Base-by-base conservation (phyloP, 2,113 vertebrate species). In the Hymenochirus boettgeri region DNA sequence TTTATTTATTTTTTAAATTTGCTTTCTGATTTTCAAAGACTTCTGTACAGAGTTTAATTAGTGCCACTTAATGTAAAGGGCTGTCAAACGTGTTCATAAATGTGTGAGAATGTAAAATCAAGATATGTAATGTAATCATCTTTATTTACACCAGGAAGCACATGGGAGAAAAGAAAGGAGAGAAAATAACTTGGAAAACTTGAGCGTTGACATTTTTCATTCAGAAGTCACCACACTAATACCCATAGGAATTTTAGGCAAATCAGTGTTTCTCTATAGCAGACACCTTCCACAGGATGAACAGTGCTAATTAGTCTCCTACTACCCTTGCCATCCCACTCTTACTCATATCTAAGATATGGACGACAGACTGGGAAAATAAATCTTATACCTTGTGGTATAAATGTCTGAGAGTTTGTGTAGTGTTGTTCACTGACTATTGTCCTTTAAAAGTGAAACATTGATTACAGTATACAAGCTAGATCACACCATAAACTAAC, bases 11-110 rank as follows among this genome's bases (percentile, higher is more conserved):
- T 57, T n/a, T n/a, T n/a, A 7, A 35, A 33, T 31, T 66, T 69
- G 59, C 65, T 35, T 60, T 60, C 29, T 69, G 56, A 51, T 69
- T 69, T 35, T 69, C 35, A 47, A 60, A 60, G 56, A 27, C 65
- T 60, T 67, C 57, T 52, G 50, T 67, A 53, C 48, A 42, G 56
- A 53, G 65, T 67, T 67, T 69, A 69, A 69, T 69, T 69, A 69
- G 65, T 60, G 65, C 48, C 57, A 69, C 65, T 69, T 60, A 69
- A 69, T 69, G 48, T 59, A 60, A 60, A 69, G 65, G 29, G 59
- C 57, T 69, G 65, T 69, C 64, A 67, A 37, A 67, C 25, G 47
- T 59, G 64, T 59, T 67, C 64, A 67, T 67, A 59, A 59, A 60
- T 53, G 39, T 57, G 65, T 53, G 47, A 69, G 65, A 60, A 60